phyloP scores from a whole-genome alignment of 2,113 vertebrate species.

The Corythaeola cristata region DNA sequence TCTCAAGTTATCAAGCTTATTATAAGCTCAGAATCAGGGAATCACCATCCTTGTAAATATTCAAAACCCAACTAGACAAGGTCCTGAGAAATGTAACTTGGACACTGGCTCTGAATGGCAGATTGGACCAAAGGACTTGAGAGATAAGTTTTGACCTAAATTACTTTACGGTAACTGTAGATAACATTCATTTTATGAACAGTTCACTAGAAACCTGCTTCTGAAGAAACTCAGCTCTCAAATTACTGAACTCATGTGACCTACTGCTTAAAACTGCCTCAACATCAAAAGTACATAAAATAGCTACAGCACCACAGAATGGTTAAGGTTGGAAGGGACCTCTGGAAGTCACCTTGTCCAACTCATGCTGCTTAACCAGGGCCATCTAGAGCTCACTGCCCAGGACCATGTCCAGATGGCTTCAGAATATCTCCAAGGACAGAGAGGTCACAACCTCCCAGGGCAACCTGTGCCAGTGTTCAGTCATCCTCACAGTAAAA shows the following conservation, averaged over 20 bases:
- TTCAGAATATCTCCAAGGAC: neutral
- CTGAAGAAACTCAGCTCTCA: neutral
- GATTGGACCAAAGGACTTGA: neutral
- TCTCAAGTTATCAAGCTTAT: neutral
- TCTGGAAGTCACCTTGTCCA: neutral
- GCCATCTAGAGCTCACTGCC: neutral
- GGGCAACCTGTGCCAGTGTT: neutral
- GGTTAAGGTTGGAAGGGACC: neutral
- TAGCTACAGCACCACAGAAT: neutral
- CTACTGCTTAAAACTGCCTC: neutral
- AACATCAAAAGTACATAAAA: neutral
- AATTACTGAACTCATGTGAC: neutral
- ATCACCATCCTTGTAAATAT: neutral
- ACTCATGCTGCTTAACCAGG: neutral
- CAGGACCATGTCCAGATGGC: neutral
- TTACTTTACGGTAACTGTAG: neutral
- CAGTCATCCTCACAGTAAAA: neutral
- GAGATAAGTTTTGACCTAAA: neutral
- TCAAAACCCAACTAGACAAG: neutral
- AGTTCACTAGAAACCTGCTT: neutral
- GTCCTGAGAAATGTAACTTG: neutral
- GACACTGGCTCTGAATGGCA: neutral
- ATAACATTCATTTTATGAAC: neutral
- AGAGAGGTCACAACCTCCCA: neutral
- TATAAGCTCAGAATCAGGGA: neutral